Conservation (phyloP, 2,888 invertebrate species). For the Horisme vitalbata region DNA sequence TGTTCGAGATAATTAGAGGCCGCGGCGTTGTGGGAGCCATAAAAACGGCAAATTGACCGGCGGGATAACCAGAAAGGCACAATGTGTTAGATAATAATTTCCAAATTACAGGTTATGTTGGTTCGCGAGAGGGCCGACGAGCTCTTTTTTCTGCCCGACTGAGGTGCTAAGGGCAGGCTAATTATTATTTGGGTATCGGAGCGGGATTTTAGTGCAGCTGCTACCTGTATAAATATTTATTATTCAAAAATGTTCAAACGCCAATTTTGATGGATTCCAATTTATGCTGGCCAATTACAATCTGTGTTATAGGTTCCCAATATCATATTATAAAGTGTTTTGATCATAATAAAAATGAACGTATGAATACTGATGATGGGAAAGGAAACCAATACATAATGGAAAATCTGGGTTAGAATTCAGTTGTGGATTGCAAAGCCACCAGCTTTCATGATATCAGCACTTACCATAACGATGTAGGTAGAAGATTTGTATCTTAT, state of each 20-base stretch:
- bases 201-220: slow-evolving; percentile 80
- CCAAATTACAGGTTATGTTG: slow-evolving; percentile 81
- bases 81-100: slow-evolving; percentile 84
- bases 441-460: no score
- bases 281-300: slow-evolving; percentile 54
- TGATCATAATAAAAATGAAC: slow-evolving; percentile 21
- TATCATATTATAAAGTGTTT: slow-evolving; percentile 21
- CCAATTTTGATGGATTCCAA: slow-evolving; percentile 75
- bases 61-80: slow-evolving; percentile 83
- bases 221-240: slow-evolving; percentile 83
- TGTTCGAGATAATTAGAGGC: slow-evolving; percentile 81
- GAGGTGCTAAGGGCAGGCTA: slow-evolving; percentile 83
- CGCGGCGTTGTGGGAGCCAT: slow-evolving; percentile 81
- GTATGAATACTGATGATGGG: slow-evolving; percentile 23
- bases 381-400: slow-evolving; percentile 8
- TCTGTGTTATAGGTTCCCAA: slow-evolving; percentile 34
- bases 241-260: slow-evolving; percentile 75
- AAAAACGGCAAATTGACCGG: slow-evolving; percentile 83
- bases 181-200: slow-evolving; percentile 82
- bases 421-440: no score
- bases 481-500: no score
- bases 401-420: no score
- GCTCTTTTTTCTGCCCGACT: slow-evolving; percentile 75
- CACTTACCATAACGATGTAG: no score
- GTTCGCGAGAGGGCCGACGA: slow-evolving; percentile 72